A percentile compares a stretch with the other conserved stretches of the same genome.
Evolutionary conservation across 2,888 invertebrate species (phyloP).

Genomic region (Leptinotarsa rubiginosa): DNA sequence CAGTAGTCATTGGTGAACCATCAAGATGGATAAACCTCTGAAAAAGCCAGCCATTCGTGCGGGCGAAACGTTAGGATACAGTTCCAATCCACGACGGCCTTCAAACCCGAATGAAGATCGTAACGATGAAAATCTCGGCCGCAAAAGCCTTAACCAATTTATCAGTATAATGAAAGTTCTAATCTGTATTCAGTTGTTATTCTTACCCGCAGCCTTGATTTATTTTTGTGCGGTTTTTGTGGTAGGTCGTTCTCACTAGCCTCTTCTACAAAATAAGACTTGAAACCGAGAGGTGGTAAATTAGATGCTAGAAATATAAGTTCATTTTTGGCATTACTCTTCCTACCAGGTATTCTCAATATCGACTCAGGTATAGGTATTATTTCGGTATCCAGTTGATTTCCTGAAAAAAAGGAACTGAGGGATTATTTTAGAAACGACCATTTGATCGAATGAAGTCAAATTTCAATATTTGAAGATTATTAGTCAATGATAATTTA

Average conservation of each 20-base stretch:
- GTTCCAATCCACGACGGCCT: too few relatives aligned
- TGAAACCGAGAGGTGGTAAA: constrained; percentile 77
- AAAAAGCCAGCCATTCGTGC: too few relatives aligned
- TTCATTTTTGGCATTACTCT: constrained; percentile 75
- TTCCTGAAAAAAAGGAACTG: constrained; percentile 23
- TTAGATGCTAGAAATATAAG: constrained; percentile 78
- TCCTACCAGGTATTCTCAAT: constrained; percentile 72
- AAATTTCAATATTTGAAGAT: too few relatives aligned
- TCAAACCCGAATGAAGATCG: too few relatives aligned
- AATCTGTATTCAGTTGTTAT: background rate
- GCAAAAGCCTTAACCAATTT: too few relatives aligned
- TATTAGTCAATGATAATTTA: too few relatives aligned
- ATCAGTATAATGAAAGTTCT: too few relatives aligned
- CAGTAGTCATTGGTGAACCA: too few relatives aligned
- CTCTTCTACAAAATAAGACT: constrained; percentile 70
- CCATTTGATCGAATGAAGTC: too few relatives aligned
- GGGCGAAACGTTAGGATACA: too few relatives aligned
- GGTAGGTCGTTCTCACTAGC: constrained; percentile 49
- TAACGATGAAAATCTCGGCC: too few relatives aligned
- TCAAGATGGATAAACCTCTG: too few relatives aligned
- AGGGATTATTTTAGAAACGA: background rate
- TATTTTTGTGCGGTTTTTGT: constrained; percentile 36
- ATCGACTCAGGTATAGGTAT: constrained; percentile 72
- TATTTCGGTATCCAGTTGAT: constrained; percentile 42
- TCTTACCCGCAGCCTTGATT: constrained; percentile 34